Evolutionary conservation across 2,888 invertebrate species (phyloP).

Genomic region (Spatulosminthurus flaviceps): DNA sequence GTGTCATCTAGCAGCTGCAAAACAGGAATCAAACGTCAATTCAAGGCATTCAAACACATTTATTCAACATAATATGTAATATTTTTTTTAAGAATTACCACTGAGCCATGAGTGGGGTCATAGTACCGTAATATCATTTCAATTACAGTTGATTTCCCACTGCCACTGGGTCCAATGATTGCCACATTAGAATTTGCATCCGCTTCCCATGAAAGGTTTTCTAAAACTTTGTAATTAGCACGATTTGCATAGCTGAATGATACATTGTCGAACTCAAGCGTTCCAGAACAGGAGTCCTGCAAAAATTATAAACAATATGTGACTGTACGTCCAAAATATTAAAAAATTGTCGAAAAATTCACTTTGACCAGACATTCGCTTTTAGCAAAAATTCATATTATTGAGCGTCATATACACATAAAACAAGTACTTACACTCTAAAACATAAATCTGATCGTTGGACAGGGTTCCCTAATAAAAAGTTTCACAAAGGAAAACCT

Average conservation of each 20-base stretch:
- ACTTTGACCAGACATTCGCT: too few relatives aligned
- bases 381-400: too few relatives aligned
- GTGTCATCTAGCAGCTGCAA: slow-evolving; percentile 64
- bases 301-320: not conserved
- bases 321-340: too few relatives aligned
- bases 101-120: slow-evolving; percentile 75
- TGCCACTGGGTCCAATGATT: slow-evolving; percentile 75
- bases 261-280: slow-evolving; percentile 67
- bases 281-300: slow-evolving; percentile 64
- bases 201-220: slow-evolving; percentile 75
- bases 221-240: slow-evolving; percentile 71
- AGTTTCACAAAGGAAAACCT: too few relatives aligned
- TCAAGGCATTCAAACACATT: not conserved
- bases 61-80: not conserved
- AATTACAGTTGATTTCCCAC: slow-evolving; percentile 88
- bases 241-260: slow-evolving; percentile 68
- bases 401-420: too few relatives aligned
- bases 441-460: too few relatives aligned
- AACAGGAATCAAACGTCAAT: not conserved
- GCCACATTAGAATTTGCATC: slow-evolving; percentile 78
- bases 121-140: slow-evolving; percentile 86
- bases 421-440: too few relatives aligned
- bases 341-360: too few relatives aligned
- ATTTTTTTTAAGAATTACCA: slow-evolving; percentile 65
- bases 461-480: too few relatives aligned